phyloP scores from a whole-genome alignment of 1,140 invertebrate species.

The Penaeus vannamei region DNA sequence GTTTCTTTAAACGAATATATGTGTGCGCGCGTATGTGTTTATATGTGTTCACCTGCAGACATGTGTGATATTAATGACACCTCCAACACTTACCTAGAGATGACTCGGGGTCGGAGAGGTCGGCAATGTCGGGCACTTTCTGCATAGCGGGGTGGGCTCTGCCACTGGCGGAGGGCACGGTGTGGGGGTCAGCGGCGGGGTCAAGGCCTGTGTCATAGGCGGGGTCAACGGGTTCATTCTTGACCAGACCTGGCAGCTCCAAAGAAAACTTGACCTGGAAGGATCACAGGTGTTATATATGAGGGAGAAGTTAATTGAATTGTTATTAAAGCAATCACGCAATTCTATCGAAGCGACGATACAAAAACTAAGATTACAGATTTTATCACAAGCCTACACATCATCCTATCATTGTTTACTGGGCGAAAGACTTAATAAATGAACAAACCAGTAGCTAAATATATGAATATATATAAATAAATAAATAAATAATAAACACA shows the following conservation, averaged over 20 bases:
- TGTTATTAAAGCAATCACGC: no score
- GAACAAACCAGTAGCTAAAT: not conserved
- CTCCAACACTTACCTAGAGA: slow-evolving; percentile 46
- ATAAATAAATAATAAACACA: not conserved
- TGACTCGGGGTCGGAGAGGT: slow-evolving; percentile 57
- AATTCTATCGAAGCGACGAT: no score
- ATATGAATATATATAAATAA: slow-evolving; percentile 13
- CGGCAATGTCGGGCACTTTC: slow-evolving; percentile 55
- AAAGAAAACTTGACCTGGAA: slow-evolving; percentile 56
- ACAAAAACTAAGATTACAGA: no score
- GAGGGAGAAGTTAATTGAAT: no score
- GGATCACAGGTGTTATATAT: not conserved
- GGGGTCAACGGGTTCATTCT: slow-evolving; percentile 46
- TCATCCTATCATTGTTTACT: no score
- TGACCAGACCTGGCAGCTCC: slow-evolving; percentile 57
- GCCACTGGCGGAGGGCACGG: slow-evolving; percentile 31
- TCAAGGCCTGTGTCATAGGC: not conserved
- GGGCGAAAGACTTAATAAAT: not conserved
- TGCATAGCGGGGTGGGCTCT: slow-evolving; percentile 53
- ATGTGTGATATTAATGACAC: no score
- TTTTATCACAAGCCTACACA: no score
- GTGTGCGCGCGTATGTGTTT: no score
- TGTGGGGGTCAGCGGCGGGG: slow-evolving; percentile 39
- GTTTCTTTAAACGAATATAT: no score
- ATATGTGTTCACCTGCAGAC: no score